Evolutionary conservation across 2,797 vertebrate genomes (phyloP).

Genomic region (Micropoecilia bifurca): DNA sequence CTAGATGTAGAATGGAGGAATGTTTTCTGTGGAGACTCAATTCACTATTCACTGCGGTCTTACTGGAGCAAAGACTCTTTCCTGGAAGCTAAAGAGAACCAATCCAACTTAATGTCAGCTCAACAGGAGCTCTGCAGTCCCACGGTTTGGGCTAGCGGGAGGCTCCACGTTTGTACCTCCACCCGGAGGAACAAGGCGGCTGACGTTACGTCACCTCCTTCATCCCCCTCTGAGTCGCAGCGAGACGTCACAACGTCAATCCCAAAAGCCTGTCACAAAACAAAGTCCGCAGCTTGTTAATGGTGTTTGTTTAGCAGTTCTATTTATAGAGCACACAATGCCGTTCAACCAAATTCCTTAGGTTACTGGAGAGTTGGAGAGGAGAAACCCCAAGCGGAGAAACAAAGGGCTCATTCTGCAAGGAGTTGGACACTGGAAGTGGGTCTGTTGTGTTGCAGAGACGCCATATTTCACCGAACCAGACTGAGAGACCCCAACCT

Average conservation of each 20-base stretch:
- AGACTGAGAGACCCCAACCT: constrained; percentile 31
- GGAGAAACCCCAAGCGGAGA: constrained; percentile 58
- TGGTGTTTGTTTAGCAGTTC: constrained; percentile 68
- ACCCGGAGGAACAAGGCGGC: constrained; percentile 57
- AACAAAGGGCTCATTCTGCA: constrained; percentile 75
- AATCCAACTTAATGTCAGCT: constrained; percentile 72
- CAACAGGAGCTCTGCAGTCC: constrained; percentile 59
- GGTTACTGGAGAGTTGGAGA: constrained; percentile 60
- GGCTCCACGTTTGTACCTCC: constrained; percentile 48
- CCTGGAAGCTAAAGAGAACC: constrained; percentile 68
- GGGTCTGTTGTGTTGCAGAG: constrained; percentile 53
- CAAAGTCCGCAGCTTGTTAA: constrained; percentile 62
- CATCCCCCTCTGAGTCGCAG: constrained; percentile 35
- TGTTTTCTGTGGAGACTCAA: constrained; percentile 73
- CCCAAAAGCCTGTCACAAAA: constrained; percentile 49
- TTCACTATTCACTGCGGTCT: constrained; percentile 74
- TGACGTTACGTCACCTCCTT: constrained; percentile 55
- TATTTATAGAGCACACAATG: constrained; percentile 72
- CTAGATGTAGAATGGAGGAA: constrained; percentile 63
- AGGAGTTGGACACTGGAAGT: constrained; percentile 59
- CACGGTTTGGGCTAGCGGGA: constrained; percentile 54
- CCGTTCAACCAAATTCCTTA: constrained; percentile 73
- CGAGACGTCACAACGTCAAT: constrained; percentile 52
- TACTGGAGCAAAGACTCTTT: constrained; percentile 67
- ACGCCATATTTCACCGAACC: constrained; percentile 52